Evolutionary conservation across 2,888 invertebrate genomes (phyloP).

Genomic region (Brachyptera risi): DNA sequence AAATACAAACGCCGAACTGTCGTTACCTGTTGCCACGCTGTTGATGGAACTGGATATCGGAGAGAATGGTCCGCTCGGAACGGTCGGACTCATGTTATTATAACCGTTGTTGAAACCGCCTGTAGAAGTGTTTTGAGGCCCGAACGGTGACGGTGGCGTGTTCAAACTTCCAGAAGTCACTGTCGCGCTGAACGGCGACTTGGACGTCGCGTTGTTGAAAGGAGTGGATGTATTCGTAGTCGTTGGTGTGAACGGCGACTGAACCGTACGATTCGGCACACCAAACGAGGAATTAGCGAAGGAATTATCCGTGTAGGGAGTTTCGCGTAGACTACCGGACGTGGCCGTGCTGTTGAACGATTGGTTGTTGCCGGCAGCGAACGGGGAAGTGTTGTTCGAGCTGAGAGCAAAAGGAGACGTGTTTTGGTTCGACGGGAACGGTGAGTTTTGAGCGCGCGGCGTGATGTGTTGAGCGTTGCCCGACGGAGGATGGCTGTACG

Average conservation of each 20-base stretch:
- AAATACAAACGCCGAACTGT: slow-evolving; percentile 30
- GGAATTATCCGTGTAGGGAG: too few relatives aligned
- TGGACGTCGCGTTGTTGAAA: background rate
- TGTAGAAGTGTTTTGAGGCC: background rate
- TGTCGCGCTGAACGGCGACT: slow-evolving; percentile 1
- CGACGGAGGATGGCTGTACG: slow-evolving; percentile 19
- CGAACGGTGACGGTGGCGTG: background rate
- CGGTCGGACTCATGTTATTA: background rate
- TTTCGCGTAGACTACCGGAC: too few relatives aligned
- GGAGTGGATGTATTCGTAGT: slow-evolving; percentile 1
- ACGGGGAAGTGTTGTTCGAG: background rate
- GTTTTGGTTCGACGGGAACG: background rate
- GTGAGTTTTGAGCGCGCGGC: background rate
- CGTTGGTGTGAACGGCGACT: background rate
- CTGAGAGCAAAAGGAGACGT: background rate
- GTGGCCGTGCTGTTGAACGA: background rate
- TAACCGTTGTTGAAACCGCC: background rate
- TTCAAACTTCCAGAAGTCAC: background rate
- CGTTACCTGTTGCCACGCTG: slow-evolving; percentile 37
- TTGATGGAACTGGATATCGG: slow-evolving; percentile 25
- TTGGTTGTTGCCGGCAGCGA: background rate
- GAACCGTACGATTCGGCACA: background rate
- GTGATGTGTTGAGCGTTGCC: slow-evolving; percentile 13
- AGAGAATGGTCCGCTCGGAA: slow-evolving; percentile 5
- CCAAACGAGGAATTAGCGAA: background rate